Evolutionary conservation across 2,888 invertebrate genomes (phyloP), one percentile per base, ranked within the genome.

Genomic region (Lamproptera curius): DNA sequence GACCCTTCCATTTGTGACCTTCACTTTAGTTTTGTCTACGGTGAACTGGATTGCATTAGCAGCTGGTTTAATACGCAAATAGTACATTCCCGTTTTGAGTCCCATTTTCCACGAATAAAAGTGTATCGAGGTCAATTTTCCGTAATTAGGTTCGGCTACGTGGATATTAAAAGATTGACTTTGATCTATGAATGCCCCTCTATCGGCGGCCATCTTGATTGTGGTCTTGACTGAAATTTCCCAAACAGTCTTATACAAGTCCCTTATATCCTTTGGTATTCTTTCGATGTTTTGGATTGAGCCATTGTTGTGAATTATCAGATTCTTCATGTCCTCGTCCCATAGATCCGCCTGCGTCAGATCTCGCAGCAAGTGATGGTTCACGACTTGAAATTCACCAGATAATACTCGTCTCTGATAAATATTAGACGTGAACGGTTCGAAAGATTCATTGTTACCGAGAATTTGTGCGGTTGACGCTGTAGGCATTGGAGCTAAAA

Each of bases 81-180:
- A 99, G 78, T 99, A 99, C 98, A 99, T 98, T 42, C 99, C 99
- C 1, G 99, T 99, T 86, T 99, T 99, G 49, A 99, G 87, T 2
- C 99, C 99, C 81, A 94, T 90, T 83, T 95, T 94, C 99, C 99
- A 99, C 0, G 96, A 96, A 75, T 96, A 96, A 79, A 99, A 99
- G 82, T 99, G 99, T 92, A 99, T 99, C 1, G 98, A 98, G 1
- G 97, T 96, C 45, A 99, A 87, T 73, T 97, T 97, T 3, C 95
- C 97, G 70, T 96, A 96, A 68, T 94, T 96, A 3, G 99, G 97
- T 70, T 96, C 94, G 3, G 97, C 98, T 49, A 99, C 96, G 78
- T 99, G 98, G 56, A 99, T 93, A 76, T 99, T 99, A 61, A 99
- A 92, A 0, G 98, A 98, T 73, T 99, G 99, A 56, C 97, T 97